Conservation (phyloP, 1,140 invertebrate genomes). For the Pollicipes pollicipes region DNA sequence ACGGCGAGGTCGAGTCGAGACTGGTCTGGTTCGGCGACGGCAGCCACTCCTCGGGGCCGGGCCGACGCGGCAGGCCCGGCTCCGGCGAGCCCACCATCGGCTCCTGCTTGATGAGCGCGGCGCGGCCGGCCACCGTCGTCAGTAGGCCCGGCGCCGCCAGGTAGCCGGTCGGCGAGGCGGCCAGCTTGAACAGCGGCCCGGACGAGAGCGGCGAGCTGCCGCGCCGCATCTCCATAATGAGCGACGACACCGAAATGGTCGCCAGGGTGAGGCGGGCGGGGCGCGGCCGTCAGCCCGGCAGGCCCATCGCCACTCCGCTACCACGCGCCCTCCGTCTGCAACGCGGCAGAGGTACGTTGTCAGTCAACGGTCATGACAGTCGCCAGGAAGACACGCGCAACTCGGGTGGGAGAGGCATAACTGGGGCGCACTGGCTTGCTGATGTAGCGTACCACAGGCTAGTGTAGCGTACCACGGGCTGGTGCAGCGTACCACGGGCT, state of each 20-base stretch:
- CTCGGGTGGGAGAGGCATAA: too few relatives aligned
- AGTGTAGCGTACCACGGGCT: too few relatives aligned
- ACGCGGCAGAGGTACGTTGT: too few relatives aligned
- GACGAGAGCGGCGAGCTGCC: neutral
- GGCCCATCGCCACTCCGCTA: too few relatives aligned
- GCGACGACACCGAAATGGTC: neutral
- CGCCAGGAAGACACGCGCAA: too few relatives aligned
- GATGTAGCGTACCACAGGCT: too few relatives aligned
- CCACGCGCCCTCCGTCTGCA: too few relatives aligned
- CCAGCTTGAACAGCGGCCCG: constrained; percentile 2
- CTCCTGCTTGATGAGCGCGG: constrained; percentile 2
- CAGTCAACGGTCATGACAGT: too few relatives aligned
- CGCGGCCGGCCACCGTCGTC: neutral
- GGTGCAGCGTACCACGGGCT: too few relatives aligned
- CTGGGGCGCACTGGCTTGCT: too few relatives aligned
- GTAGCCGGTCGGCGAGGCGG: neutral
- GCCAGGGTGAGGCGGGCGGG: neutral
- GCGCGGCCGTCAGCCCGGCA: too few relatives aligned
- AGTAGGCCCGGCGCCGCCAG: neutral
- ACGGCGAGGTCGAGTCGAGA: constrained; percentile 38
- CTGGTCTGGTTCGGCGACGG: constrained; percentile 31
- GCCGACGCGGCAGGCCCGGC: neutral
- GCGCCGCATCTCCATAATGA: constrained; percentile 3
- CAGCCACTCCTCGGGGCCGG: constrained; percentile 26
- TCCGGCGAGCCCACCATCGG: neutral